Conservation (phyloP, 2,888 invertebrate genomes). For the Bimastos eiseni region DNA sequence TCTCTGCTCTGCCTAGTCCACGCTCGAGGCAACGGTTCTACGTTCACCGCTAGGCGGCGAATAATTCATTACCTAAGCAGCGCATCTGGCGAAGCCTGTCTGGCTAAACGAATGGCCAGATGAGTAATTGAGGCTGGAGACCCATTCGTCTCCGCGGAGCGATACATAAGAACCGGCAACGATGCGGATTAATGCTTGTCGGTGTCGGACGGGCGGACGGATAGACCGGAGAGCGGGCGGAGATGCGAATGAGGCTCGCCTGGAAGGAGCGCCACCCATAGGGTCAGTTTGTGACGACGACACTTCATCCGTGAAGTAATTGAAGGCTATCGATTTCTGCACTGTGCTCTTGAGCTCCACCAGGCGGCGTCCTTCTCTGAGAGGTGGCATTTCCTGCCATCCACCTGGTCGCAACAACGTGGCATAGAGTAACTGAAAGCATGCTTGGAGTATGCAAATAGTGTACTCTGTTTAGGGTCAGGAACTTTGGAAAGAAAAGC, state of each 20-base stretch:
- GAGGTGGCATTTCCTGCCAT: conserved; percentile 13
- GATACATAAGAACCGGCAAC: background rate
- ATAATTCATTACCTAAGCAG: conserved; percentile 15
- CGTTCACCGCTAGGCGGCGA: background rate
- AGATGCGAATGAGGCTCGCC: background rate
- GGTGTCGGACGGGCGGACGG: background rate
- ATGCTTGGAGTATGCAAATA: background rate
- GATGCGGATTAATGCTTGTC: conserved; percentile 19
- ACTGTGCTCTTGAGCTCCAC: background rate
- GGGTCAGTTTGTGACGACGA: conserved; percentile 23
- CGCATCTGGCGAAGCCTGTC: conserved; percentile 10
- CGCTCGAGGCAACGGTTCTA: background rate
- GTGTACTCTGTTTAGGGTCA: background rate
- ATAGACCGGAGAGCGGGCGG: background rate
- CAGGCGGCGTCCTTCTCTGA: background rate
- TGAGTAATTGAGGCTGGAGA: conserved; percentile 22
- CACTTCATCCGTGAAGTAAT: conserved; percentile 25
- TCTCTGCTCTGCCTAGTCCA: background rate
- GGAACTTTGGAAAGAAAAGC: background rate
- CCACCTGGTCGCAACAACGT: background rate
- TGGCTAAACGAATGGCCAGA: conserved; percentile 7
- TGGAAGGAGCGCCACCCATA: conserved; percentile 13
- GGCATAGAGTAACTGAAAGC: background rate
- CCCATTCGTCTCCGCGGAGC: background rate
- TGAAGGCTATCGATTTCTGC: conserved; percentile 10